Evolutionary conservation across 2,113 vertebrate species (phyloP).

Genomic region (Tauraco erythrolophus): DNA sequence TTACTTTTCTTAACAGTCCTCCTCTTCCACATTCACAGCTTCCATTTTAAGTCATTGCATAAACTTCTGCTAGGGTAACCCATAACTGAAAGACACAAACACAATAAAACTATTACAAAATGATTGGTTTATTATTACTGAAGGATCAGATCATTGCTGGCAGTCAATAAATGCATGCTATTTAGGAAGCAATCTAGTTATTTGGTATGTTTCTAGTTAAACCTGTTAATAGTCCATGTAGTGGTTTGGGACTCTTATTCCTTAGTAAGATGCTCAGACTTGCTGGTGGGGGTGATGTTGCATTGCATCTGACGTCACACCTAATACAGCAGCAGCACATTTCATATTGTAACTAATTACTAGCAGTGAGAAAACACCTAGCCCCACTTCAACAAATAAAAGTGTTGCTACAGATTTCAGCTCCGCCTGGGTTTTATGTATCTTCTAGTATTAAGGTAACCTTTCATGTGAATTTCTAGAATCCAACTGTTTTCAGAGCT

Average conservation of each 20-base stretch:
- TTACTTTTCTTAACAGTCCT: conserved; percentile 12
- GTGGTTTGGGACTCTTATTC: not conserved
- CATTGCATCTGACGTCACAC: not conserved
- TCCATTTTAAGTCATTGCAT: not conserved
- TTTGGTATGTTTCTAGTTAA: not conserved
- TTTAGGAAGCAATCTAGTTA: not conserved
- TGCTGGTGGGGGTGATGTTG: not conserved
- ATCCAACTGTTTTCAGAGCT: not conserved
- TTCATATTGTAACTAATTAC: not conserved
- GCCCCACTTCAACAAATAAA: fast-evolving
- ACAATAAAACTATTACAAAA: not conserved
- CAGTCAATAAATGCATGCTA: not conserved
- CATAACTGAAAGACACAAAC: not conserved
- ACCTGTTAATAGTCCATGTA: not conserved
- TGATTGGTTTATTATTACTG: not conserved
- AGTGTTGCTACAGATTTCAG: fast-evolving
- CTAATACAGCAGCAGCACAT: not conserved
- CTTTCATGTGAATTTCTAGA: not conserved
- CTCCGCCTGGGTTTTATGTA: fast-evolving
- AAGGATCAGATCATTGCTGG: not conserved
- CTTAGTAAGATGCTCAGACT: not conserved
- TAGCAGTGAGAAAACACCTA: not conserved
- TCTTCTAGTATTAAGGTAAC: not conserved
- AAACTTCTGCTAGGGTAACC: not conserved
- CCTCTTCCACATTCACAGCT: not conserved